Conservation (phyloP, 1,140 invertebrate genomes). For the Lethocerus indicus region DNA sequence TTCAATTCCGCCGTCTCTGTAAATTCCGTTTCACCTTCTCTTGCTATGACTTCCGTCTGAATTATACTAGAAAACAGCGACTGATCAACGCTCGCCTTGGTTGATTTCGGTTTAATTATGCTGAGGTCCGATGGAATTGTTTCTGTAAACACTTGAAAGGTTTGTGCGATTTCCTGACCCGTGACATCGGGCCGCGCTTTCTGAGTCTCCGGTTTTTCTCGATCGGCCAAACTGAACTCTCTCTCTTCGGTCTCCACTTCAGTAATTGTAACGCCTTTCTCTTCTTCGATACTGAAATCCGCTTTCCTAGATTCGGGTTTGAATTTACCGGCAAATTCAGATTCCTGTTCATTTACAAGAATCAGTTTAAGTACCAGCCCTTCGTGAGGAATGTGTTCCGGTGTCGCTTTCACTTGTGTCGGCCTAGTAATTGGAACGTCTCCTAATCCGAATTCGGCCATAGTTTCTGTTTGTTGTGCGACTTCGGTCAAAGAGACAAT, state of each 20-base stretch:
- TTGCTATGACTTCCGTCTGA: conserved; percentile 27
- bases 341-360: conserved; percentile 21
- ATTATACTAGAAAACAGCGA: conserved; percentile 30
- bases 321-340: conserved; percentile 17
- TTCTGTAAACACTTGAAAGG: conserved; percentile 25
- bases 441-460: conserved; percentile 20
- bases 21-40: conserved; percentile 32
- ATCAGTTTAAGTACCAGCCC: conserved; percentile 20
- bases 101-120: conserved; percentile 17
- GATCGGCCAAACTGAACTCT: conserved; percentile 21
- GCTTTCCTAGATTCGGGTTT: conserved; percentile 17
- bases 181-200: conserved; percentile 16
- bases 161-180: conserved; percentile 24
- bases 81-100: conserved; percentile 26
- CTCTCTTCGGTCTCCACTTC: conserved; percentile 26
- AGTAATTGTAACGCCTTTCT: conserved; percentile 13
- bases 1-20: conserved; percentile 19
- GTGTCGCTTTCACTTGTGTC: conserved; percentile 18
- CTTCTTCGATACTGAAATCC: conserved; percentile 17
- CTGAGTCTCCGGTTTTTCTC: conserved; percentile 15
- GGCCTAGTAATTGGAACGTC: conserved; percentile 19
- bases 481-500: conserved; percentile 20
- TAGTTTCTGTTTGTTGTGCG: conserved; percentile 24
- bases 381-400: conserved; percentile 22
- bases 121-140: conserved; percentile 22